Evolutionary conservation across 1,140 invertebrate genomes (phyloP), one percentile per base, ranked within the genome.

Genomic region (Drusus annulatus): DNA sequence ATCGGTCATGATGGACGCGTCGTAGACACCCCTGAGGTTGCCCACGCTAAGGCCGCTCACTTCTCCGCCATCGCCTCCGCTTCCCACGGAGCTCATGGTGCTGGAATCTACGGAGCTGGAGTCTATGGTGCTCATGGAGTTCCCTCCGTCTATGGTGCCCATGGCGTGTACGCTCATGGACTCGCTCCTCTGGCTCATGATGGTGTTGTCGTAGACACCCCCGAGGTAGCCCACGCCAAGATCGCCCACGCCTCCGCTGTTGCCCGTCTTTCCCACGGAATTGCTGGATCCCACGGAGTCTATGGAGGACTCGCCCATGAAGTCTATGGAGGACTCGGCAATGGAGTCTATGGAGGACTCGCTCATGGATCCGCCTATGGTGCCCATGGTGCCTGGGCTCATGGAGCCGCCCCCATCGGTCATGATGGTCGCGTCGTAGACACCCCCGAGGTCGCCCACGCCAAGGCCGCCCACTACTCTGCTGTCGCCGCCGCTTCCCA

Each of bases 21-120:
- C 21, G 58, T 83, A 62, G 89, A 89, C 75, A 89, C 89, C 45
- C 71, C 88, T 69, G 88, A 90, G 82, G 88, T 89, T 84, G 88
- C 88, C 6, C 88, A 89, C 81, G 88, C 88, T 62, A 88, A 88
- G 76, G 88, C 88, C 80, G 87, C 88, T 76, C 88, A 90, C 85
- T 86, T 90, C 79, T 87, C 88, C 76, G 88, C 89, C 54, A 51
- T 56, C 15, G 63, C 77, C 17, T 65, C 63, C 15, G 77, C 50
- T 3, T 36, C 31, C 6, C 31, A 36, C 5, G 31, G 31, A 36
- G 31, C 31, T 36, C 31, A 36, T 36, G 31, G n/a, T n/a, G n/a
- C n/a, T n/a, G n/a, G n/a, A n/a, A n/a, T n/a, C n/a, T n/a, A n/a
- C n/a, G n/a, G n/a, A n/a, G n/a, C n/a, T n/a, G n/a, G n/a, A n/a